Conservation (phyloP, 2,888 invertebrate species). For the Agriopis leucophaearia region DNA sequence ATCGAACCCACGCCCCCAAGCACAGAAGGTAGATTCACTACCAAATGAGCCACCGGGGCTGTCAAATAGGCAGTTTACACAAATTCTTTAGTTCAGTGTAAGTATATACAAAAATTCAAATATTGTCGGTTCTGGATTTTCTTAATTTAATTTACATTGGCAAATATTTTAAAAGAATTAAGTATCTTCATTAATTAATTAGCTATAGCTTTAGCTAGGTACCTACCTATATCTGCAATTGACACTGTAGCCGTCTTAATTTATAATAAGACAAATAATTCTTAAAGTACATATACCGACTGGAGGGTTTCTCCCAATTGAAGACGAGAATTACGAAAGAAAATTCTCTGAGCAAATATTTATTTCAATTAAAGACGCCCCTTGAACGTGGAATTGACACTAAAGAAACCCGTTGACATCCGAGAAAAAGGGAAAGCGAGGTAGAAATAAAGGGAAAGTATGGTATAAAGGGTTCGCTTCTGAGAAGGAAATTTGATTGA, state of each 20-base stretch:
- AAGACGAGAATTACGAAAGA: conserved; percentile 60
- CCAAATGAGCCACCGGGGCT: too few relatives aligned
- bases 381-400: conserved; percentile 72
- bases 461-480: conserved; percentile 66
- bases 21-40: too few relatives aligned
- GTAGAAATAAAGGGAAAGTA: conserved; percentile 60
- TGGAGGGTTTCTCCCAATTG: conserved; percentile 56
- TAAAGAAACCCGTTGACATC: conserved; percentile 76
- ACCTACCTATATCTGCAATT: conserved; percentile 33
- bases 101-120: neutral
- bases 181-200: conserved; percentile 9
- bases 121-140: neutral
- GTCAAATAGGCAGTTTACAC: too few relatives aligned
- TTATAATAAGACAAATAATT: conserved; percentile 45
- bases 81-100: neutral
- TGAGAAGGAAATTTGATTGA: conserved; percentile 68
- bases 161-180: conserved; percentile 4
- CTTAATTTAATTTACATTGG: neutral
- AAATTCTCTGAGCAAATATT: conserved; percentile 79
- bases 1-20: too few relatives aligned
- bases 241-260: conserved; percentile 42
- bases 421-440: conserved; percentile 56
- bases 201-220: too few relatives aligned
- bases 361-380: conserved; percentile 77
- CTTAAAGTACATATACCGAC: conserved; percentile 42